Percentiles rank a stretch among this genome's conserved stretches.
phyloP scores from a whole-genome alignment of 2,888 invertebrate genomes.

The Andricus quercusramuli region DNA sequence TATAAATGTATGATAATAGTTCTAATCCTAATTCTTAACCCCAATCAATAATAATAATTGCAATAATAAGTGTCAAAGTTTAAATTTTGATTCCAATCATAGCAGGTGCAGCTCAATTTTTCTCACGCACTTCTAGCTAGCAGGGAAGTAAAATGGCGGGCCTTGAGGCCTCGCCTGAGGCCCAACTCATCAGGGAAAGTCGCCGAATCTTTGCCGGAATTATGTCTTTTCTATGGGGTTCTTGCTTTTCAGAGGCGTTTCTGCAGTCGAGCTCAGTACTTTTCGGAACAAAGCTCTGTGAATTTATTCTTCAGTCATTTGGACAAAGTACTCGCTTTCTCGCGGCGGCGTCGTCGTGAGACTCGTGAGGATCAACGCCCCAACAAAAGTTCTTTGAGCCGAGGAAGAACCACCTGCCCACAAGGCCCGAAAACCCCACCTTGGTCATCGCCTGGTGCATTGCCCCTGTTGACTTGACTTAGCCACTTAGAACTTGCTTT shows the following conservation, averaged over 20 bases:
- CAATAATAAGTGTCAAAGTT: not conserved
- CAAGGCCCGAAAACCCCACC: conserved; percentile 65
- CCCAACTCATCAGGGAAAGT: conserved; percentile 5
- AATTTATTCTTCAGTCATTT: conserved; percentile 53
- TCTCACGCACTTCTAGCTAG: not conserved
- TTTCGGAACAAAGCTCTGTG: conserved; percentile 49
- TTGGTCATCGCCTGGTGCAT: conserved; percentile 62
- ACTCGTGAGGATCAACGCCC: conserved; percentile 64
- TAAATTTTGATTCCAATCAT: not conserved
- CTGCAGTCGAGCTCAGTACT: conserved; percentile 41
- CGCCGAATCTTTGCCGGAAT: conserved; percentile 2
- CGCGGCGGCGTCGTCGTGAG: conserved; percentile 51
- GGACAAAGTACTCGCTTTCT: conserved; percentile 42
- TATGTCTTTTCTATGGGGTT: not conserved
- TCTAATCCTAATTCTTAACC: not conserved
- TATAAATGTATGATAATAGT: not conserved
- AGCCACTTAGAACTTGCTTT: conserved; percentile 69
- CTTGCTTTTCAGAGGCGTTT: conserved; percentile 19
- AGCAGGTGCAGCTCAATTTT: not conserved
- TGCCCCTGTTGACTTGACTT: conserved; percentile 72
- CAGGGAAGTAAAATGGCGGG: not conserved
- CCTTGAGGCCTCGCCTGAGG: not conserved
- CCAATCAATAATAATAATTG: not conserved
- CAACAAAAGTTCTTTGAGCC: conserved; percentile 59
- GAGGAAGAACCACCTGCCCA: conserved; percentile 75